These are phyloP conservation scores for Hippocampus abdominalis DNA, from an alignment of 2,113 vertebrate genomes.

Conservation along the genomic window DNA sequence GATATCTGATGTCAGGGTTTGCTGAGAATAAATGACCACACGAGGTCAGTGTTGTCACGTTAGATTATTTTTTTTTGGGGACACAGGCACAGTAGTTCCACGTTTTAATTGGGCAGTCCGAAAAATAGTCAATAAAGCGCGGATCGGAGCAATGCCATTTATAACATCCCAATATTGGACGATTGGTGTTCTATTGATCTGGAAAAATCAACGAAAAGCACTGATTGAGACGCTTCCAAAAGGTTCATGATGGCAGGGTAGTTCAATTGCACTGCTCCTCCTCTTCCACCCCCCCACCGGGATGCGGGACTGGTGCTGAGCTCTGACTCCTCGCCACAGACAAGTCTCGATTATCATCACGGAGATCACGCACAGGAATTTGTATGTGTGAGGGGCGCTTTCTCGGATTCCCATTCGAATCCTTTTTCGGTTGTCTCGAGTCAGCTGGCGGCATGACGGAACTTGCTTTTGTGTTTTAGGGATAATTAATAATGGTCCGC, in stretches of 20 bases:
- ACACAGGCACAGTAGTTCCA: neutral
- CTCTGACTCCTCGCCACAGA: slow-evolving; percentile 39
- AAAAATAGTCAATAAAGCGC: neutral
- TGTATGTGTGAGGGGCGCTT: neutral
- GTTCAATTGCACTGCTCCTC: neutral
- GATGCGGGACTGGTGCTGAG: slow-evolving; percentile 49
- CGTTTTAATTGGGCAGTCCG: neutral
- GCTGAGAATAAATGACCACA: neutral
- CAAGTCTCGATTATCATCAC: slow-evolving; percentile 23
- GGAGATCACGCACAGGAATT: slow-evolving; percentile 19
- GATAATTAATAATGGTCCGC: slow-evolving; percentile 56
- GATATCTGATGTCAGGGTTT: neutral
- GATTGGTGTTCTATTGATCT: neutral
- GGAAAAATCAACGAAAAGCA: neutral
- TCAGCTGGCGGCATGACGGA: slow-evolving; percentile 22
- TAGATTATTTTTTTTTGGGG: neutral
- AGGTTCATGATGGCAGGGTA: neutral
- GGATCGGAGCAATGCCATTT: neutral
- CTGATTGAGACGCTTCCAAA: neutral
- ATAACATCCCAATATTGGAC: neutral
- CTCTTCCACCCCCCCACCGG: slow-evolving; percentile 7
- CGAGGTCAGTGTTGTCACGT: slow-evolving; percentile 1
- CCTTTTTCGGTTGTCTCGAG: neutral
- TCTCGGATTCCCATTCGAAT: neutral
- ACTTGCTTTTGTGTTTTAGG: slow-evolving; percentile 9